Percentiles rank a stretch among this genome's conserved stretches.
These are phyloP conservation scores for Aplysia californica DNA, from an alignment of 1,140 invertebrate genomes.

Conservation along the genomic window DNA sequence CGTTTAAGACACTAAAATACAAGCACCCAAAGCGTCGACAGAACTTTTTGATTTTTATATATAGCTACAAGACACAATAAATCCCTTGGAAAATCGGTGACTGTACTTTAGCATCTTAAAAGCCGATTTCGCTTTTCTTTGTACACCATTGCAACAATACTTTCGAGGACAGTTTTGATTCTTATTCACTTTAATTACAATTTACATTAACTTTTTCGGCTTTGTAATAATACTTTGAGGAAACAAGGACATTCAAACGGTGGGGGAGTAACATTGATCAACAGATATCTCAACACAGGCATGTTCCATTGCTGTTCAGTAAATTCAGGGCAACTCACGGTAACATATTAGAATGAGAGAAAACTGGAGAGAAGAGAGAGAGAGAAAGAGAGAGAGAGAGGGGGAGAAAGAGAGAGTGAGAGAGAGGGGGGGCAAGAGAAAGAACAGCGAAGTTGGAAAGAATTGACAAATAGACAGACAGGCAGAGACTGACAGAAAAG, in stretches of 20 bases:
- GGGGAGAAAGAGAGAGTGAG: constrained; percentile 6
- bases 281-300: not conserved
- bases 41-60: too few species aligned
- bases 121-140: too few species aligned
- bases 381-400: not conserved
- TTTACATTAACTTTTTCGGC: not conserved
- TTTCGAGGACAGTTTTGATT: too few species aligned
- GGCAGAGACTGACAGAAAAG: not conserved
- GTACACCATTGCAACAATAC: too few species aligned
- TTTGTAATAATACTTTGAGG: not conserved
- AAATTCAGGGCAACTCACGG: not conserved
- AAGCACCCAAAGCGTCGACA: too few species aligned
- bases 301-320: not conserved
- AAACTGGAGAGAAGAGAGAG: not conserved
- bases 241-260: not conserved
- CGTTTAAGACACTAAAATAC: too few species aligned
- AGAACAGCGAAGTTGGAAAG: not conserved
- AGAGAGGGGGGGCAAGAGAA: constrained; percentile 1
- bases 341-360: not conserved
- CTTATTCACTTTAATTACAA: not conserved
- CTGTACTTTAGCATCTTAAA: too few species aligned
- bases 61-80: too few species aligned
- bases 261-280: not conserved
- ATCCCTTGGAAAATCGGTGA: too few species aligned
- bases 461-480: not conserved